phyloP scores from a whole-genome alignment of 2,888 invertebrate genomes.

The Eupithecia tripunctaria region DNA sequence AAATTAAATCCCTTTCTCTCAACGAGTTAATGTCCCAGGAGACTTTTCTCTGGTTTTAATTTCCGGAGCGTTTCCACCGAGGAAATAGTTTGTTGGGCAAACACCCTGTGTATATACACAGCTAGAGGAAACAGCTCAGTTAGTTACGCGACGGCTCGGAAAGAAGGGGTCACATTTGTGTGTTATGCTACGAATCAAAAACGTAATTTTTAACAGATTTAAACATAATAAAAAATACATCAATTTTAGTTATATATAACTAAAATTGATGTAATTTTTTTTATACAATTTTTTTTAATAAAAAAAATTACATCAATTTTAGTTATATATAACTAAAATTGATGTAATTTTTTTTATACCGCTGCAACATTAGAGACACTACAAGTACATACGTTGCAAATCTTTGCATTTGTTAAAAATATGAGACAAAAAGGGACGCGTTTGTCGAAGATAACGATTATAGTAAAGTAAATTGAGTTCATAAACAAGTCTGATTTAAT shows the following conservation, averaged over 20 bases:
- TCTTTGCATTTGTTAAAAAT: no score
- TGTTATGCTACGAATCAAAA: not conserved
- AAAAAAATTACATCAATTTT: not conserved
- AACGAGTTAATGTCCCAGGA: conserved; percentile 73
- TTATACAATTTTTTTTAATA: no score
- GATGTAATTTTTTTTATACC: no score
- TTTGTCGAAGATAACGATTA: not conserved
- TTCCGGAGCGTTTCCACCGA: conserved; percentile 75
- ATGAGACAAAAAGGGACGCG: no score
- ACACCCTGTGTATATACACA: conserved; percentile 42
- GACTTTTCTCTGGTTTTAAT: conserved; percentile 80
- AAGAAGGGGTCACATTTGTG: not conserved
- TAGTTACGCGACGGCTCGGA: conserved; percentile 2
- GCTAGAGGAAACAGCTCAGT: conserved; percentile 22
- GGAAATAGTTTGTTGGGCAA: conserved; percentile 77
- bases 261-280: no score
- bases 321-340: no score
- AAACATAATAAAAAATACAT: no score
- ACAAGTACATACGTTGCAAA: no score
- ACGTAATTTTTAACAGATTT: not conserved
- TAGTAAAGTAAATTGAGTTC: no score
- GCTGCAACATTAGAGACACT: no score
- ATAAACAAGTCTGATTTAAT: no score
- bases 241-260: no score
- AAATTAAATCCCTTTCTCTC: conserved; percentile 75